These are phyloP conservation scores for Melanostoma scalare DNA, from an alignment of 2,888 invertebrate species.

Conservation along the genomic window DNA sequence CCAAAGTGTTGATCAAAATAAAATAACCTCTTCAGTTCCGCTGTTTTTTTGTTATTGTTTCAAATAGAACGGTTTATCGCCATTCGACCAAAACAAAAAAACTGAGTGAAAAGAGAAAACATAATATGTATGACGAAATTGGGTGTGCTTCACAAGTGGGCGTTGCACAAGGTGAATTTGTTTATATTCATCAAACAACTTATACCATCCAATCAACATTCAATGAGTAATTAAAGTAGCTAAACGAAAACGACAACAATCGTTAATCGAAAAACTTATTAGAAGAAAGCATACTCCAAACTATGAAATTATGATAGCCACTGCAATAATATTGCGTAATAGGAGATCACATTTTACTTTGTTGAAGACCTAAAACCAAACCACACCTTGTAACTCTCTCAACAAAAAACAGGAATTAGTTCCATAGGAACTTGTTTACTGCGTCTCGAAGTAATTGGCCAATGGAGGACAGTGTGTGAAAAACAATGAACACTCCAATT, in stretches of 20 bases:
- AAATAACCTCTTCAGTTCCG: background rate
- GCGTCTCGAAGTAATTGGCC: background rate
- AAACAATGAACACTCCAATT: conserved; percentile 36
- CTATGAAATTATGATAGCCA: too few species aligned
- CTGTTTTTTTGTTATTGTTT: background rate
- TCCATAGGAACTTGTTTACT: conserved; percentile 1
- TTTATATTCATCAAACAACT: conserved; percentile 46
- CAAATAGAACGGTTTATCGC: conserved; percentile 21
- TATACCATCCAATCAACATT: background rate
- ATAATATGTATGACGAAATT: conserved; percentile 17
- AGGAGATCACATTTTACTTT: conserved; percentile 4
- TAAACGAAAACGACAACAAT: background rate
- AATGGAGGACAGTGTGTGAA: conserved; percentile 3
- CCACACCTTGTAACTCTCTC: background rate
- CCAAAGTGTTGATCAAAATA: background rate
- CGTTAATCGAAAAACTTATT: too few species aligned
- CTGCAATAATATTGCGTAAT: conserved; percentile 28
- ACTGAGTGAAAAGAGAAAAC: background rate
- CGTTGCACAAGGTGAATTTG: conserved; percentile 26
- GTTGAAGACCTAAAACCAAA: background rate
- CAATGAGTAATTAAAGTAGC: background rate
- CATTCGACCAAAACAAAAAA: conserved; percentile 7
- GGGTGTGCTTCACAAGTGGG: conserved; percentile 39
- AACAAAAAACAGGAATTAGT: background rate
- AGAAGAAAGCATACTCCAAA: too few species aligned